Evolutionary conservation across 1,140 invertebrate species (phyloP).

Genomic region (Stegodyphus mimosarum): DNA sequence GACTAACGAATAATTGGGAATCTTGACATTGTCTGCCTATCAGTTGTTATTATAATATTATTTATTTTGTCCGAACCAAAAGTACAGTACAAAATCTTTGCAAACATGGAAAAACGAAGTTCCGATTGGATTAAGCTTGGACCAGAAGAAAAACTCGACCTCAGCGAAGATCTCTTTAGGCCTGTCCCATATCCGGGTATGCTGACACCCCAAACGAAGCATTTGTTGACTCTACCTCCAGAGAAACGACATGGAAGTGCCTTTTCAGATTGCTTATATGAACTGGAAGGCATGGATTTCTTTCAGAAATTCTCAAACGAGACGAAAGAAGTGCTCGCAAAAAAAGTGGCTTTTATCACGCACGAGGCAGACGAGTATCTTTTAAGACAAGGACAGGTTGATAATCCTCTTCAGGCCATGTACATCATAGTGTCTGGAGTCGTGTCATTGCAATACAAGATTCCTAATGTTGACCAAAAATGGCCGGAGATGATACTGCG

Average conservation of each 20-base stretch:
- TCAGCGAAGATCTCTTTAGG: constrained; percentile 3
- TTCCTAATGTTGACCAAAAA: not conserved
- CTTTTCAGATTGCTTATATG: not conserved
- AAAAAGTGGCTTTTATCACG: not conserved
- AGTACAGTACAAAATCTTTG: no score
- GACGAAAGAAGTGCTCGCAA: not conserved
- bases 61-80: no score
- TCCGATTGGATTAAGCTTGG: no score
- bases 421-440: constrained; percentile 29
- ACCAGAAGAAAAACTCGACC: not conserved
- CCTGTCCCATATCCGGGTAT: not conserved
- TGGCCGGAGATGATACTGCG: constrained; percentile 39
- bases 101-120: no score
- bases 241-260: not conserved
- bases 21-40: no score
- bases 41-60: no score
- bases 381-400: not conserved
- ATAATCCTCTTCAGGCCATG: not conserved
- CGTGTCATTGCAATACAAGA: constrained; percentile 2
- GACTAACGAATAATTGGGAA: no score
- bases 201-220: constrained; percentile 9
- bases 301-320: constrained; percentile 15
- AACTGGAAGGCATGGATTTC: constrained; percentile 33
- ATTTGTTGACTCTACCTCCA: not conserved
- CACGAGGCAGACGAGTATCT: not conserved